phyloP scores from a whole-genome alignment of 1,140 invertebrate species.

The Pygmarrhopalites habei region DNA sequence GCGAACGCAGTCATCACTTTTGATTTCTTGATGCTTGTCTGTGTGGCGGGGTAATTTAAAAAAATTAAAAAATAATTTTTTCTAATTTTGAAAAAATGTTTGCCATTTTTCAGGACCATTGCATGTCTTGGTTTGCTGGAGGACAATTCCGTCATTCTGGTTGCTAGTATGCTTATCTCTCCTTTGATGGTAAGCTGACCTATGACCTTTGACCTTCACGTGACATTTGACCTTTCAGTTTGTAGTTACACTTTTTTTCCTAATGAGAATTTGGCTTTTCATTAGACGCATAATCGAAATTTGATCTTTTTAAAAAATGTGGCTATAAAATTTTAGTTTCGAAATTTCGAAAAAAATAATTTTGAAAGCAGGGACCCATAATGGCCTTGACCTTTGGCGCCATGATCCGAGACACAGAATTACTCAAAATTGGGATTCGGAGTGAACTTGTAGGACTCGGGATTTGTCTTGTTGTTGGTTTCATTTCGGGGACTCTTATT shows the following conservation, averaged over 20 bases:
- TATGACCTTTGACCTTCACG: too few relatives aligned
- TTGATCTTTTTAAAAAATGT: too few relatives aligned
- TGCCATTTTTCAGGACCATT: slow-evolving; percentile 43
- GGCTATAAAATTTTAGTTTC: too few relatives aligned
- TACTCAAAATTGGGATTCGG: slow-evolving; percentile 59
- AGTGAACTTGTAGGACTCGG: slow-evolving; percentile 62
- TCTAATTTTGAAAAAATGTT: not conserved
- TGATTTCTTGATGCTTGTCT: slow-evolving; percentile 68
- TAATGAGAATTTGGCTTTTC: too few relatives aligned
- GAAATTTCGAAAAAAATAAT: too few relatives aligned
- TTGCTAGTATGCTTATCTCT: slow-evolving; percentile 79
- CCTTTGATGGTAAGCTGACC: slow-evolving; percentile 72
- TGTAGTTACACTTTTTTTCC: too few relatives aligned
- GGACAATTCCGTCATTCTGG: slow-evolving; percentile 70
- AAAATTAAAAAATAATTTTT: slow-evolving; percentile 1
- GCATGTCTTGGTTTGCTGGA: slow-evolving; percentile 68
- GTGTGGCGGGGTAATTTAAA: slow-evolving; percentile 66
- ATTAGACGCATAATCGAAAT: too few relatives aligned
- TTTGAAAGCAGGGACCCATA: slow-evolving; percentile 71
- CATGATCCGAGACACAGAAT: slow-evolving; percentile 62
- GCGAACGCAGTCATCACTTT: slow-evolving; percentile 70
- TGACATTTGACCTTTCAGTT: too few relatives aligned
- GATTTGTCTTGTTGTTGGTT: slow-evolving; percentile 65
- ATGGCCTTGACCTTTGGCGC: slow-evolving; percentile 76
- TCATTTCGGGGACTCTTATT: slow-evolving; percentile 65